These are phyloP conservation scores for Eristalinus aeneus DNA, from an alignment of 2,888 invertebrate species.

Conservation along the genomic window DNA sequence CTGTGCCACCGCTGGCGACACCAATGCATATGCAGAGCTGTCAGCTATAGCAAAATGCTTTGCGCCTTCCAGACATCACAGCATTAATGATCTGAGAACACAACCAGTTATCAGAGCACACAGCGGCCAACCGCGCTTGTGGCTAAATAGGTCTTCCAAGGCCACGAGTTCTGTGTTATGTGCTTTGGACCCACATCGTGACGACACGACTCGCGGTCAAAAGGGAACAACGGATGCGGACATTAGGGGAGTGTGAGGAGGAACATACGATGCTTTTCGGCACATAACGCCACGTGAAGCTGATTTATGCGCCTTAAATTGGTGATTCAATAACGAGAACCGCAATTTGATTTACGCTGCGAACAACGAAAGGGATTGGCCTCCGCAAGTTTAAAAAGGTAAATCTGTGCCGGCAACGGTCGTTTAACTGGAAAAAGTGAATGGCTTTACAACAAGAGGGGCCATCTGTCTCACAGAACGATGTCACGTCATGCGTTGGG, in stretches of 20 bases:
- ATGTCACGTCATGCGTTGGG: not conserved
- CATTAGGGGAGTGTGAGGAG: not conserved
- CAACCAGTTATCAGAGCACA: slow-evolving; percentile 12
- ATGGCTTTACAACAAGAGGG: not conserved
- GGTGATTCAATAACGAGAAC: slow-evolving; percentile 18
- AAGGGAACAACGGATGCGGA: not conserved
- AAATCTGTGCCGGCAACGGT: not conserved
- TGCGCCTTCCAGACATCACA: slow-evolving; percentile 43
- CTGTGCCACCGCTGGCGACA: slow-evolving; percentile 1
- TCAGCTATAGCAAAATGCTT: slow-evolving; percentile 45
- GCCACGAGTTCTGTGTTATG: slow-evolving; percentile 16
- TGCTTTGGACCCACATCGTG: slow-evolving; percentile 43
- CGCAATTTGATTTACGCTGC: slow-evolving; percentile 46
- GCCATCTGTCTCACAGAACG: not conserved
- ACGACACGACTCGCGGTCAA: slow-evolving; percentile 63
- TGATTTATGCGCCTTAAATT: slow-evolving; percentile 45
- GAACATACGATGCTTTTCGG: slow-evolving; percentile 30
- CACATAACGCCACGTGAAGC: slow-evolving; percentile 50
- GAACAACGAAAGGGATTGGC: slow-evolving; percentile 54
- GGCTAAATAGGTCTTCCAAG: slow-evolving; percentile 46
- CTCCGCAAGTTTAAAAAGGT: slow-evolving; percentile 27
- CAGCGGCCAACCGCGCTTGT: not conserved
- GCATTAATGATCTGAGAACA: not conserved
- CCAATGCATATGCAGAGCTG: slow-evolving; percentile 24
- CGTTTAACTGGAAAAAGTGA: slow-evolving; percentile 13